Evolutionary conservation across 2,888 invertebrate species (phyloP), one percentile per base, ranked within the genome.

Genomic region (Falcaria lacertinaria): DNA sequence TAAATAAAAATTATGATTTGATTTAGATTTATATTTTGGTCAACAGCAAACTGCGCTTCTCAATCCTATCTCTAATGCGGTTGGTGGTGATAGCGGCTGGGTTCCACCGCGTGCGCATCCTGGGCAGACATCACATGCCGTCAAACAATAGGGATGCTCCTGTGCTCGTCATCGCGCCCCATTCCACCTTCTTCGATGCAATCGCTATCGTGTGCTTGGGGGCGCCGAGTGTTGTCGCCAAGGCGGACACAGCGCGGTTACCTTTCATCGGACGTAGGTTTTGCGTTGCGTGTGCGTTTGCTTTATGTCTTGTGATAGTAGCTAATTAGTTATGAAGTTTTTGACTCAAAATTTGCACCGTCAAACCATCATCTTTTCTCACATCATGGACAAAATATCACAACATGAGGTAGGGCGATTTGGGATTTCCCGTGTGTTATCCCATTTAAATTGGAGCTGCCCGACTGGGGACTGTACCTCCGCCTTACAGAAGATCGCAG

Each of bases 221-320:
- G n/a, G 95, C 95, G 39, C 96, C 96, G 17, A 95, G 96, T 64
- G 94, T 97, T 72, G 97, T 98, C 58, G 97, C 97, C 50, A 97
- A 97, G 78, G 94, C 93, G 15, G 96, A 96, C 74, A 94, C 96
- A 17, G 93, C 94, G 41, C 89, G 91, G 49, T 92, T 97, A 64
- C 97, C 97, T 45, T 90, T 97, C 67, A 94, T 97, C 81, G 98
- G 98, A 93, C 96, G 97, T 97, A 95, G 80, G 94, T 87, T 45
- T 6, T 37, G 22, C 22, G 37, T 25, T 37, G 37, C 22, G 22
- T 15, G 6, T 17, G 37, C 22, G n/a, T 36, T 36, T 36, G 37
- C 16, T 37, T 15, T 11, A 14, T 28, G 28, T 11, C 11, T 28
- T 28, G 19, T 19, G 19, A 19, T 19, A 4, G 28, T 28, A 2